A percentile compares a stretch with the other conserved stretches of the same genome.
phyloP scores from a whole-genome alignment of 2,113 vertebrate species.

The Rostratula benghalensis region DNA sequence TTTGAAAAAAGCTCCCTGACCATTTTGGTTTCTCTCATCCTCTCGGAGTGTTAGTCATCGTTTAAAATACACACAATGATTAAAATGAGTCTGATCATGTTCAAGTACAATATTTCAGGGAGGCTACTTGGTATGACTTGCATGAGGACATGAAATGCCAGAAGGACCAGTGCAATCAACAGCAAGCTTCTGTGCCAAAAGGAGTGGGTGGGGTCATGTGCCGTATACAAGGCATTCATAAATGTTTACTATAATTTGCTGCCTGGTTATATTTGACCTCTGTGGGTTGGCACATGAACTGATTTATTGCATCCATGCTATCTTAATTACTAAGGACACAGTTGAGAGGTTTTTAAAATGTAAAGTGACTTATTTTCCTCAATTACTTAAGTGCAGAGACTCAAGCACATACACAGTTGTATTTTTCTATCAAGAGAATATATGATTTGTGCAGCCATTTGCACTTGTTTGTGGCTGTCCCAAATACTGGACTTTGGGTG shows the following conservation, averaged over 20 bases:
- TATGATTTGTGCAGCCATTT: neutral
- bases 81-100: slow-evolving; percentile 78
- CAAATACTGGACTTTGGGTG: neutral
- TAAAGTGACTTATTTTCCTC: slow-evolving; percentile 63
- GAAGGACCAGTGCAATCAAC: slow-evolving; percentile 83
- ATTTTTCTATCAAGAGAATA: slow-evolving; percentile 1
- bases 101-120: slow-evolving; percentile 66
- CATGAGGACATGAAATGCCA: slow-evolving; percentile 75
- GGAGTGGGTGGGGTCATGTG: slow-evolving; percentile 88
- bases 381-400: slow-evolving; percentile 31
- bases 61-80: slow-evolving; percentile 60
- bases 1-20: neutral
- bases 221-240: slow-evolving; percentile 88
- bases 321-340: slow-evolving; percentile 72
- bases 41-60: slow-evolving; percentile 67
- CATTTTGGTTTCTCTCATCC: slow-evolving; percentile 52
- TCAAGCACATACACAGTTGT: neutral
- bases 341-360: slow-evolving; percentile 63
- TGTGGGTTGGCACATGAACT: slow-evolving; percentile 85
- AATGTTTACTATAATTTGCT: slow-evolving; percentile 91
- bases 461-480: slow-evolving; percentile 24
- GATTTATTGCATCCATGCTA: slow-evolving; percentile 71
- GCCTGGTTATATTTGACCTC: slow-evolving; percentile 85
- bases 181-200: slow-evolving; percentile 80
- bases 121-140: slow-evolving; percentile 73